Base-by-base conservation (phyloP, 1,140 invertebrate species). In the Pentalonia nigronervosa region DNA sequence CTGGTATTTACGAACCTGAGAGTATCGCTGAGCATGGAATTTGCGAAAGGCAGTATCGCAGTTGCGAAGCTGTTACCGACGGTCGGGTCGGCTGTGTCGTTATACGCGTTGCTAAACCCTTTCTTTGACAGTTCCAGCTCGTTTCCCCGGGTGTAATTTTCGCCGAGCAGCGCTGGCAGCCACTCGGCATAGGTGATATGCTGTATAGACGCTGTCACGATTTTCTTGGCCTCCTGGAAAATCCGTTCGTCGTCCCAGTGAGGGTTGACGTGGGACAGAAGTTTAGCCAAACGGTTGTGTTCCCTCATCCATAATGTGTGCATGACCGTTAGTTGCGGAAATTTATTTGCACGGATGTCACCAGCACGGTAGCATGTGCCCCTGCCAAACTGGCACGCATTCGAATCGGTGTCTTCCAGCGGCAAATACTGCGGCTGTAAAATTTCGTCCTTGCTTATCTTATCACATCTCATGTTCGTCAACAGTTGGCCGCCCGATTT, bases 151-250 rank as follows among this genome's bases (percentile, higher is more conserved):
- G 67, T 45, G 41, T 94, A 94, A 36, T 93, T 93, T 17, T 67
- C 81, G 17, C 94, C 94, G 34, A 99, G 95, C 7, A 99, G 95
- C 50, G 97, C 95, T 0, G 98, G 98, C 86, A 99, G 94, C 97
- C 97, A 99, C 94, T 99, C 97, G 87, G 96, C 96, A 95, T 98
- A 99, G 0, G 98, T 98, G 76, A 99, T 98, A 94, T 98, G 97
- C 94, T 99, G 98, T 94, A 99, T 96, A 94, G 98, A 96, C 50
- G 98, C 98, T 2, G 97, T 96, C 7, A 99, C 97, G 45, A 99
- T 97, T 91, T 97, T 96, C 94, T 98, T 96, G 0, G 98, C 96
- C 94, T 98, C 97, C 94, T 98, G 97, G 95, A 97, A 99, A 30
- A 98, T 94, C 8, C 95, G 95, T 94, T 98, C 97, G 94, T 98